Base-by-base conservation (phyloP, 2,888 invertebrate genomes). In the Villa cingulata region DNA sequence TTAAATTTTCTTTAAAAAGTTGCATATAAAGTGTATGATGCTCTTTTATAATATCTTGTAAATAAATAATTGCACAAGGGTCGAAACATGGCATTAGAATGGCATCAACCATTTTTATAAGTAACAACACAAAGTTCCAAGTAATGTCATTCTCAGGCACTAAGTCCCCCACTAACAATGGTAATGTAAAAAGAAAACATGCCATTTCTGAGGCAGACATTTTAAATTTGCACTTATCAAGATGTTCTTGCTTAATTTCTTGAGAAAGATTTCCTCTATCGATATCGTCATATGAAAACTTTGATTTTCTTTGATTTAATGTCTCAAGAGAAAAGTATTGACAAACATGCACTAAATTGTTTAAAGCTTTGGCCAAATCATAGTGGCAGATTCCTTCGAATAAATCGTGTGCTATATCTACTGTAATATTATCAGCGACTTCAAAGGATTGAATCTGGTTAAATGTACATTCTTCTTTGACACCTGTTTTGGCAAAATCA, bases 401-500 rank as follows among this genome's bases (percentile, higher is more conserved):
- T 12, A 52, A 23, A 48, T 53, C 52, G 38, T 53, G 53, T 50
- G 52, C 51, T 15, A 51, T 49, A 46, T 53, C 53, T 12, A 48
- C 49, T n/a, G 49, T 32, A 37, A 46, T 19, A 46, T 47, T 47
- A 18, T 51, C 48, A 34, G 42, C 27, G 10, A 41, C 40, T 37
- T 49, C 49, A 50, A 53, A 54, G 44, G 49, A 45, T 48, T 53
- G 46, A 45, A 51, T 43, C 43, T 48, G 37, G 16, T 37, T 36
- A 16, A 41, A 41, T 15, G 45, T 20, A 40, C 37, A 46, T 9
- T 29, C 43, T 40, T 48, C 46, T 40, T 40, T 49, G 29, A 46
- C 38, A 27, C 42, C 38, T 32, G 47, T 45, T 32, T 34, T 14
- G 12, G 37, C 32, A 17, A 47, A n/a, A 41, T 38, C 19, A 37